Base-by-base conservation (phyloP, 2,113 vertebrate genomes). In the Dromas ardeola region DNA sequence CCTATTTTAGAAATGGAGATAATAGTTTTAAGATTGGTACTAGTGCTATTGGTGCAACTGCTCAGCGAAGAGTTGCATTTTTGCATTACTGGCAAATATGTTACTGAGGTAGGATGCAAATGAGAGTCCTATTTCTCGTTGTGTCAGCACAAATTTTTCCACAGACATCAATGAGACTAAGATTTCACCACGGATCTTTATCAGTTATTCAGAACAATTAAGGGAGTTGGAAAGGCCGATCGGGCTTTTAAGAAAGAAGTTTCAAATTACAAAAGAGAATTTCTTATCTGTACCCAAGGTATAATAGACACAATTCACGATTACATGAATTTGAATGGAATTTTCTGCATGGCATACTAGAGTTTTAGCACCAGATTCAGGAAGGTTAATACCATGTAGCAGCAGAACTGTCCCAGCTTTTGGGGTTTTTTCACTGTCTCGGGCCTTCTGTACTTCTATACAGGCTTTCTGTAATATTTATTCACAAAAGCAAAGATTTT, bases 141-240 rank as follows among this genome's bases (percentile, higher is more conserved):
- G 49, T 88, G 67, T 96, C 79, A 96, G 80, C 86, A 66, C 42
- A 86, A 50, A 18, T 59, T 78, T 94, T 94, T 80, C 69, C 29
- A 11, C 59, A 62, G 55, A 83, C 71, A 86, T 92, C 82, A 94
- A 14, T 86, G 58, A 72, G 79, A 43, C 58, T 82, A 77, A 74
- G 73, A 93, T 96, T 96, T 97, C 88, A 93, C 67, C 55, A 53
- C 2, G 22, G 77, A 92, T 80, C 81, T 86, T 94, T 94, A 90
- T 94, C 86, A 83, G 59, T 45, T 93, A 49, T 40, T 77, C 53
- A 81, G 88, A 90, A 66, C 63, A 93, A 86, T 92, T 90, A 73
- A 13, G 62, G 50, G 50, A 63, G 66, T 53, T 88, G 59, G 42
- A 90, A 32, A 80, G 63, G 66, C 6, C 0, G 55, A 83, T 86